Conservation (phyloP, 1,140 invertebrate genomes). For the Nephila pilipes region DNA sequence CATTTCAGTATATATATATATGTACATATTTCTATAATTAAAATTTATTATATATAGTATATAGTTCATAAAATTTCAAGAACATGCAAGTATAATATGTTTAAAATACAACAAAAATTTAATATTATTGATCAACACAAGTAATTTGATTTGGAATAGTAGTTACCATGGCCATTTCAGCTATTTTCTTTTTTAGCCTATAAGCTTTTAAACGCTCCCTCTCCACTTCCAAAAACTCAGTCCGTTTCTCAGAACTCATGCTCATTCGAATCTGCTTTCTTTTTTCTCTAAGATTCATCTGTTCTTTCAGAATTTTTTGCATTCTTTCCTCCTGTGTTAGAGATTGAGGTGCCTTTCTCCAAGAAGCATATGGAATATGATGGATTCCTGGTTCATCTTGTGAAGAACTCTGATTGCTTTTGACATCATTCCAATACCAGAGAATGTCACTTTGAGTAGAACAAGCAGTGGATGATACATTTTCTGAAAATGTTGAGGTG, state of each 20-base stretch:
- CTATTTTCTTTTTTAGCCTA: constrained; percentile 34
- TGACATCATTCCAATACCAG: constrained; percentile 63
- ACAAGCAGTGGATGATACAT: neutral
- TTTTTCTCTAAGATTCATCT: constrained; percentile 9
- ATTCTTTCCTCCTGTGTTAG: constrained; percentile 29
- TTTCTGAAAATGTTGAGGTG: neutral
- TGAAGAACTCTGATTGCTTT: neutral
- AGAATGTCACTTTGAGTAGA: constrained; percentile 59
- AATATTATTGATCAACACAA: neutral
- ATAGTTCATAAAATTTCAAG: neutral
- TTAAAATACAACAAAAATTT: neutral
- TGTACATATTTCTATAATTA: neutral
- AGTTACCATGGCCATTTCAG: neutral
- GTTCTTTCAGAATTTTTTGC: constrained; percentile 46
- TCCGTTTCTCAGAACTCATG: constrained; percentile 8
- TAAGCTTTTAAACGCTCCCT: constrained; percentile 61
- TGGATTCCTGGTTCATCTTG: neutral
- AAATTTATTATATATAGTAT: neutral
- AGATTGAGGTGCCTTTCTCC: constrained; percentile 1
- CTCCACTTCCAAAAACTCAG: constrained; percentile 24
- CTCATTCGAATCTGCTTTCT: constrained; percentile 27
- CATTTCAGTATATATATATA: neutral
- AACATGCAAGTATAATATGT: neutral
- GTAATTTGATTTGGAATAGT: neutral
- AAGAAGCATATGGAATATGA: neutral